These are phyloP conservation scores for Ctena decussata DNA, from an alignment of 2,888 invertebrate genomes.

Conservation along the genomic window DNA sequence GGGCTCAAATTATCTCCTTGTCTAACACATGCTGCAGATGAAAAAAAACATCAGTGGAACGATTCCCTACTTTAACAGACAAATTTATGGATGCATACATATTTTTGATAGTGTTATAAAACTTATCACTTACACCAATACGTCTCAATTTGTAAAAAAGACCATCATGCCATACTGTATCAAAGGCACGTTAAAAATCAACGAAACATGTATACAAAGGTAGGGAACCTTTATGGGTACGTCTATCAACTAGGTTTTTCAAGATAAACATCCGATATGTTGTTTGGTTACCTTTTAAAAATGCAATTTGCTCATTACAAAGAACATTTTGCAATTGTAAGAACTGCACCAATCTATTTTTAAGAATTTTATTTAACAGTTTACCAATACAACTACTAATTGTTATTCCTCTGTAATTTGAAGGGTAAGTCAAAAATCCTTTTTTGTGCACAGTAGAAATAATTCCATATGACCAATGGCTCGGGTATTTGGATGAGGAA, in stretches of 20 bases:
- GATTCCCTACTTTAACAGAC: background rate
- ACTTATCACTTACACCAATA: background rate
- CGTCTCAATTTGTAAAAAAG: background rate
- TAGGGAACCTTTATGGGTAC: background rate
- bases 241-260: background rate
- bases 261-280: background rate
- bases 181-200: slow-evolving; percentile 13
- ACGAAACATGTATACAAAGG: background rate
- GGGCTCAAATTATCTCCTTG: slow-evolving; percentile 21
- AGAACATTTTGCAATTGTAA: background rate
- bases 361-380: slow-evolving; percentile 14
- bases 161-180: background rate
- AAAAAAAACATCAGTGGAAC: background rate
- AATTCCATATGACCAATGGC: background rate
- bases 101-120: background rate
- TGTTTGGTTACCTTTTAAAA: background rate
- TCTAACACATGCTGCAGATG: background rate
- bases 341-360: background rate
- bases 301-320: background rate
- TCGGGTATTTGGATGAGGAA: background rate
- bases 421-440: background rate
- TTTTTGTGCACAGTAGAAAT: background rate
- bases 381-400: slow-evolving; percentile 18
- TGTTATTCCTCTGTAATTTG: slow-evolving; percentile 20
- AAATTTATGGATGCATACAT: background rate